Percentiles rank a stretch among this genome's conserved stretches.
These are phyloP conservation scores for Xylocopa sonorina DNA, from an alignment of 1,140 invertebrate genomes.

Conservation along the genomic window DNA sequence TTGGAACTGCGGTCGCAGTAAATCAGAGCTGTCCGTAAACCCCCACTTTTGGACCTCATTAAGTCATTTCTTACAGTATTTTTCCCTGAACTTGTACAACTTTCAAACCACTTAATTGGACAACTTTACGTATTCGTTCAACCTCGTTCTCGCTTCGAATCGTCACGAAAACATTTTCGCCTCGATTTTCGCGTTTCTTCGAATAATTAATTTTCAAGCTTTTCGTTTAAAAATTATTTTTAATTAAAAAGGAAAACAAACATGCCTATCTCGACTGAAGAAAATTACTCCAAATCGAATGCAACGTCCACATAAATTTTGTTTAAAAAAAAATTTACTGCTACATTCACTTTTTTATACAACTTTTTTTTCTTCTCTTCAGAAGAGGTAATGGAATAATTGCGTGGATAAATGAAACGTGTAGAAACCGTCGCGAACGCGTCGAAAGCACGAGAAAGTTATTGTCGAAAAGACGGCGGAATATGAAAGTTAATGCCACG, in stretches of 20 bases:
- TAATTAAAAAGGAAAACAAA: too few relatives aligned
- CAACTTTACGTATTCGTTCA: not conserved
- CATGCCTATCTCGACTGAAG: too few relatives aligned
- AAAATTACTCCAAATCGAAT: too few relatives aligned
- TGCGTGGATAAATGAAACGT: not conserved
- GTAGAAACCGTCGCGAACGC: not conserved
- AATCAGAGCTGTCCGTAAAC: too few relatives aligned
- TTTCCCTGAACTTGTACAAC: not conserved
- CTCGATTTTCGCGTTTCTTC: not conserved
- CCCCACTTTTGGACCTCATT: not conserved
- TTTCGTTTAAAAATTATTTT: too few relatives aligned
- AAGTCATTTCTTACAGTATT: not conserved
- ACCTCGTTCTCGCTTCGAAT: not conserved
- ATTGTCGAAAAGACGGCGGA: constrained; percentile 5
- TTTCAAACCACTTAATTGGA: not conserved
- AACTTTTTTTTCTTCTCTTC: too few relatives aligned
- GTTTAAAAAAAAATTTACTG: too few relatives aligned
- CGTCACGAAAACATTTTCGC: not conserved
- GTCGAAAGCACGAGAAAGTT: not conserved
- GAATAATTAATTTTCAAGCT: not conserved
- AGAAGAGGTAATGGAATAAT: not conserved
- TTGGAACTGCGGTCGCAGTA: not conserved
- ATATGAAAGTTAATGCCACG: constrained; percentile 3
- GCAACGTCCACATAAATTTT: too few relatives aligned
- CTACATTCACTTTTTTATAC: too few relatives aligned